Base-by-base conservation (phyloP, 1,140 invertebrate genomes). In the Drosophila santomea region DNA sequence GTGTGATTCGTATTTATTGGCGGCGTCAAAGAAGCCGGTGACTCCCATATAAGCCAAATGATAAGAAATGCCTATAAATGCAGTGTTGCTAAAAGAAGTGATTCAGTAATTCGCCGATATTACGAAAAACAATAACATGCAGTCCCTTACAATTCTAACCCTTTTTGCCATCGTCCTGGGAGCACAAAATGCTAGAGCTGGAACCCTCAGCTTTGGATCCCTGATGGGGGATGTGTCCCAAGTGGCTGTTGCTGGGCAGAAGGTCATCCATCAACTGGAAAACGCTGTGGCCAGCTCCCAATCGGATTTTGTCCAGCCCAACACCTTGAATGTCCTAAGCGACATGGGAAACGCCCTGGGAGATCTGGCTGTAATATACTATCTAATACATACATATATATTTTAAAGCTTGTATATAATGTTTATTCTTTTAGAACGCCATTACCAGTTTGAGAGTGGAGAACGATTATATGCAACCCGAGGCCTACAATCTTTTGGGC, bases 1-100 rank as follows among this genome's bases (percentile, higher is more conserved):
- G 36, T 39, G 10, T 45, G 69, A 63, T 74, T 74, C 63, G 32
- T 25, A 63, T 63, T 74, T 74, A 43, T 58, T 72, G 43, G 36
- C 61, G 47, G 47, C 47, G 62, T 51, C 58, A 54, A 68, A 66
- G 62, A 47, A 67, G 14, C 35, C 8, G 44, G 32, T 38, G 25
- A 39, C 38, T 66, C 23, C 32, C 38, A 15, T 17, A 71, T 32
- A 39, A 1, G 2, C 23, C 8, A 4, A 6, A 1, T 17, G 75
- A 78, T 78, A 78, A 72, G 64, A 54, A 45, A 12, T 35, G 15
- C 14, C 60, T 79, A 79, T 79, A 79, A 79, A 79, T 74, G 14
- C 28, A n/a, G 12, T 25, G 28, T 36, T n/a, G 20, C 32, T 12
- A 23, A 8, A 0, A 1, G 7, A 47, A 45, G 8, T 15, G 6